phyloP scores from a whole-genome alignment of 2,888 invertebrate species.

The Xylota segnis region DNA sequence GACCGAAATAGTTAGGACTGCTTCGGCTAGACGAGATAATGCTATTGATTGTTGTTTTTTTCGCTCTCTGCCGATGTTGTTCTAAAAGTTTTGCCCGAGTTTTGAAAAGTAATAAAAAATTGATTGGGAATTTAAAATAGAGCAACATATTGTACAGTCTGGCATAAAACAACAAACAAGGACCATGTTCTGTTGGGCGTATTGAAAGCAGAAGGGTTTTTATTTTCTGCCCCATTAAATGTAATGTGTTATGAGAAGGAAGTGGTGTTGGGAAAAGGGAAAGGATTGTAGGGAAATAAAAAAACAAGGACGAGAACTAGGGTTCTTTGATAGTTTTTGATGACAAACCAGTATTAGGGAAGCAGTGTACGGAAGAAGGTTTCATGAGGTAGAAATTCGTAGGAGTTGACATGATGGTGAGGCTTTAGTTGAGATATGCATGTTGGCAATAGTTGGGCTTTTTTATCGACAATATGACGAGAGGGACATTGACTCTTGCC shows the following conservation, averaged over 20 bases:
- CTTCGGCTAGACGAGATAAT: conserved; percentile 19
- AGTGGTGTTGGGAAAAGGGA: background rate
- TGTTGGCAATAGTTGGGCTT: too few relatives aligned
- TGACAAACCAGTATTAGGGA: too few relatives aligned
- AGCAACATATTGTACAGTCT: background rate
- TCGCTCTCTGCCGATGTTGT: background rate
- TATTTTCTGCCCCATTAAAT: background rate
- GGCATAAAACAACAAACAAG: background rate
- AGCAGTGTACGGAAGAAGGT: too few relatives aligned
- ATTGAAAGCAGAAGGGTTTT: background rate
- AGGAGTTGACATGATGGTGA: too few relatives aligned
- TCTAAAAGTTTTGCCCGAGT: conserved; percentile 7
- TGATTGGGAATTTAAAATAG: conserved; percentile 4
- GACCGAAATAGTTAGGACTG: background rate
- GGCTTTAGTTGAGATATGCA: too few relatives aligned
- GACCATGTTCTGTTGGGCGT: background rate
- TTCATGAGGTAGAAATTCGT: too few relatives aligned
- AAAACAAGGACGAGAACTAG: background rate
- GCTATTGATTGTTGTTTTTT: conserved; percentile 1
- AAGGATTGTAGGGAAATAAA: background rate
- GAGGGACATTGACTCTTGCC: too few relatives aligned
- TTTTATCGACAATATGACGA: too few relatives aligned
- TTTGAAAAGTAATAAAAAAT: conserved; percentile 13
- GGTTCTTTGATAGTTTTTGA: too few relatives aligned
- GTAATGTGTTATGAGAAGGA: background rate